Evolutionary conservation across 2,888 invertebrate genomes (phyloP).

Genomic region (Harmothoe impar): DNA sequence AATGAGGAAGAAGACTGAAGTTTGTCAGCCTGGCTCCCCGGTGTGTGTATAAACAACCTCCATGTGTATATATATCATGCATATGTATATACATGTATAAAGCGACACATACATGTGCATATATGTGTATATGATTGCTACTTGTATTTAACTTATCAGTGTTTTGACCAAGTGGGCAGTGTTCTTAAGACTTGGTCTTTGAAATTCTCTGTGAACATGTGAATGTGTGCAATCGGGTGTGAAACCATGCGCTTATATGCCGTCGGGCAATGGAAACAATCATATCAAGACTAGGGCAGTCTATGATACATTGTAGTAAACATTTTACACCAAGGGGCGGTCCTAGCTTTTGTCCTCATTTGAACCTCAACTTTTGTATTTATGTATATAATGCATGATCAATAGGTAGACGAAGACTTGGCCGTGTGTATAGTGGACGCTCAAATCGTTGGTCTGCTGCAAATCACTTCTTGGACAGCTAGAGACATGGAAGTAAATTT

Average conservation of each 20-base stretch:
- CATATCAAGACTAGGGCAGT: conserved; percentile 55
- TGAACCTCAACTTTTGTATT: conserved; percentile 56
- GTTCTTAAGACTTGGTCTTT: neutral
- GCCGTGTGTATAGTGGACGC: conserved; percentile 48
- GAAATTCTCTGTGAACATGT: neutral
- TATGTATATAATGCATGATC: conserved; percentile 57
- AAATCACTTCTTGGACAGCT: conserved; percentile 58
- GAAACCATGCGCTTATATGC: conserved; percentile 47
- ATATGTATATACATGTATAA: conserved; percentile 45
- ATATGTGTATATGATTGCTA: conserved; percentile 50
- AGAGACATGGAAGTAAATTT: conserved; percentile 58
- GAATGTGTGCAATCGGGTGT: conserved; percentile 4
- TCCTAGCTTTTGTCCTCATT: conserved; percentile 55
- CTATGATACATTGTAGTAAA: conserved; percentile 47
- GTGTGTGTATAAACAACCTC: conserved; percentile 18
- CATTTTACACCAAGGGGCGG: conserved; percentile 52
- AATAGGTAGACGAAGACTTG: conserved; percentile 55
- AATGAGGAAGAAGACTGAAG: conserved; percentile 3
- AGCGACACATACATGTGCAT: conserved; percentile 30
- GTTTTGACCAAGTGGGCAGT: conserved; percentile 9
- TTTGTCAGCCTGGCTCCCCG: neutral
- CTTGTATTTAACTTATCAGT: conserved; percentile 53
- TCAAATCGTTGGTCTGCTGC: conserved; percentile 56
- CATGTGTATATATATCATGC: conserved; percentile 39
- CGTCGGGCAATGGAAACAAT: conserved; percentile 13